Base-by-base conservation (phyloP, 2,888 invertebrate species). In the Axea sp. region DNA sequence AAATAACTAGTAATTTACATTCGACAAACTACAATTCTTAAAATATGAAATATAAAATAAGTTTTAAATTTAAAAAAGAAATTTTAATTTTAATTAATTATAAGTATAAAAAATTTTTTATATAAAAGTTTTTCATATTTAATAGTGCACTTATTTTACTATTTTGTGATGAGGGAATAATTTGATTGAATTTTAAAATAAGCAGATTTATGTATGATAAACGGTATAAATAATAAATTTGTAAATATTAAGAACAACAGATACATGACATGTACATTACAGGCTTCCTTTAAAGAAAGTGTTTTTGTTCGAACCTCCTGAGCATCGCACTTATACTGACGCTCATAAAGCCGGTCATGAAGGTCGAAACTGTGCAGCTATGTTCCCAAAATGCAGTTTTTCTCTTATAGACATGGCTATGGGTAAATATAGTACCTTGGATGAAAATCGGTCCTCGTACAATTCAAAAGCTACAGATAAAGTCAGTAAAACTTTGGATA, bases 351-450 rank as follows among this genome's bases (percentile, higher is more conserved):
- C 87, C 35, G 91, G 91, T 28, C 86, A 83, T 76, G 78, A 84
- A 67, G 84, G 85, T 43, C 77, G 73, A 30, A 88, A 91, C 76
- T 94, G 94, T 81, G 88, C 89, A 1, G 78, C 84, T 45, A 87
- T 89, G 80, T 91, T 90, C 81, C 90, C 90, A 65, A 88, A 87
- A 8, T 95, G 95, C 84, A 91, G 92, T 4, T 89, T 94, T 79
- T 94, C 94, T 0, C 84, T 94, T 73, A 89, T 94, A 45, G 93
- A 94, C 80, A 85, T 93, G 85, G 93, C 92, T 2, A 88, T 93
- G 76, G 94, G 94, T 1, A 86, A 81, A 79, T 87, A 87, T 80
- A 84, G 76, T 75, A 64, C 51, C 26, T 67, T 60, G 37, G 64
- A 73, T 60, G 59, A 77, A 59, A 26, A 69, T 7, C 62, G 28